A percentile compares a stretch with the other conserved stretches of the same genome.
Conservation (phyloP, 2,113 vertebrate species). For the Ranitomeya variabilis region DNA sequence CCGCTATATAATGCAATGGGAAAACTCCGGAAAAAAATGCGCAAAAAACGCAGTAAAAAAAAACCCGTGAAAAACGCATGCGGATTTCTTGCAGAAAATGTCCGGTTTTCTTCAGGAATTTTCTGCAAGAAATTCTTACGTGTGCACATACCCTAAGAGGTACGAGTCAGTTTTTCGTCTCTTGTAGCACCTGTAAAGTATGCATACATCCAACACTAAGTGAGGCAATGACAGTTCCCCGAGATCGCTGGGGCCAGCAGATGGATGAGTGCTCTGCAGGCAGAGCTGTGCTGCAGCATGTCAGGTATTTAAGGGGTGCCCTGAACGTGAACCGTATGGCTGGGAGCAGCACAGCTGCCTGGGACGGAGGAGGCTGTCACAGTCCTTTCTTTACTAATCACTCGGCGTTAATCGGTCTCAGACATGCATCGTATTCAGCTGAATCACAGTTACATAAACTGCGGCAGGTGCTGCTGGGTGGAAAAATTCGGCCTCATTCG, state of each 20-base stretch:
- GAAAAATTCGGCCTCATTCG: neutral
- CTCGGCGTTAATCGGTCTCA: conserved; percentile 27
- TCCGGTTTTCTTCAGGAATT: too few relatives aligned
- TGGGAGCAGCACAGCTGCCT: conserved; percentile 22
- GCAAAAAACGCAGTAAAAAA: too few relatives aligned
- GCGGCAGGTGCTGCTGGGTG: conserved; percentile 24
- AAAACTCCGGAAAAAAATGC: too few relatives aligned
- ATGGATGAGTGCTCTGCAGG: neutral
- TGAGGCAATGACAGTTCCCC: neutral
- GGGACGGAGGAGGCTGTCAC: neutral
- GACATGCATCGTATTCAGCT: conserved; percentile 8
- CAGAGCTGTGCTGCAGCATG: conserved; percentile 36
- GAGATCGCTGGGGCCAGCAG: neutral
- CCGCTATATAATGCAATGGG: too few relatives aligned
- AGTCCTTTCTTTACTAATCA: conserved; percentile 39
- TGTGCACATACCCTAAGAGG: too few relatives aligned
- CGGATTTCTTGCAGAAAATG: too few relatives aligned
- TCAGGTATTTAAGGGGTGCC: conserved; percentile 18
- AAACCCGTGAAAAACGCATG: too few relatives aligned
- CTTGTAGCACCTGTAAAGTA: neutral
- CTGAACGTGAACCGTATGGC: conserved; percentile 5
- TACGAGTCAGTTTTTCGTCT: too few relatives aligned
- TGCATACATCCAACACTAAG: neutral
- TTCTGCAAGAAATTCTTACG: too few relatives aligned
- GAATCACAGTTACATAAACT: conserved; percentile 12